Base-by-base conservation (phyloP, 2,797 vertebrate genomes). In the Artibeus lituratus region DNA sequence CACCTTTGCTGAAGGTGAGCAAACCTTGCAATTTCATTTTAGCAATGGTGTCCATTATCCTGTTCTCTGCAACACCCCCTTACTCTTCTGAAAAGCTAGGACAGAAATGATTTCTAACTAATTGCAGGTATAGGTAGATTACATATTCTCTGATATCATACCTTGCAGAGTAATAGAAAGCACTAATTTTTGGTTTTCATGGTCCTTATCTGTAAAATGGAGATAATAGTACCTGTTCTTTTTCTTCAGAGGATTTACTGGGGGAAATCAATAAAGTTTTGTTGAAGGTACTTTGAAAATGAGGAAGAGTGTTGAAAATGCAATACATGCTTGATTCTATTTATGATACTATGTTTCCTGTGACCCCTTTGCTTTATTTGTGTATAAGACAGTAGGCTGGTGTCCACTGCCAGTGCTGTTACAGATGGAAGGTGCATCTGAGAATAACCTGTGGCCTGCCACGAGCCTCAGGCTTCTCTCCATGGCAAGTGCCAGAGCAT, bases 161-260 rank as follows among this genome's bases (percentile, higher is more conserved):
- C 44, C 47, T 73, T 94, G 37, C 35, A 72, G 15, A 49, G 49
- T 10, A 80, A n/a, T 65, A 24, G n/a, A 93, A 92, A 92, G 15
- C 22, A 53, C 35, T 73, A 70, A 87, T 47, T 73, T 90, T 26
- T 37, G 51, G n/a, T 62, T 94, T 83, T 65, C 35, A 49, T 37
- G 84, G 72, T 87, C 32, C 39, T 76, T 69, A 19, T 78, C 22
- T 80, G 9, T 90, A 81, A 93, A 96, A 90, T 49, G 57, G n/a
- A 29, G 59, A 57, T 72, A 21, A n/a, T 3, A 65, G 8, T 26
- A 59, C 22, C 57, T 65, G 51, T 89, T 93, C 65, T 88, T 92
- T 90, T 81, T 73, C 81, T 85, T 91, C 42, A 94, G 35, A 92
- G 26, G 35, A 51, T 29, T 84, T 78, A 49, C 18, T 62, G 4